Evolutionary conservation across 2,888 invertebrate genomes (phyloP), one percentile per base, ranked within the genome.

Genomic region (Ophion ellenae): DNA sequence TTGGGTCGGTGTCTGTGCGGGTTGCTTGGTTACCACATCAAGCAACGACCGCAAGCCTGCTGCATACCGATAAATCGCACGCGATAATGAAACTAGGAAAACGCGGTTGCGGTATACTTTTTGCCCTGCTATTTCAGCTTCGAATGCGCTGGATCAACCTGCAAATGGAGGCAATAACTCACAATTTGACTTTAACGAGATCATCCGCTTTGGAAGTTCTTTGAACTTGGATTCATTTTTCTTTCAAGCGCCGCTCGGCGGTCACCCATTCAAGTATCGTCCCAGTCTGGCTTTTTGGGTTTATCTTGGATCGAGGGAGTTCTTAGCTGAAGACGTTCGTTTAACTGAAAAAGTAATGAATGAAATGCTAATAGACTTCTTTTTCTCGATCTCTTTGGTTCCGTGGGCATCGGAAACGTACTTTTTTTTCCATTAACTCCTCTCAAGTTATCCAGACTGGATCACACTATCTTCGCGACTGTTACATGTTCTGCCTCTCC

Each of bases 41-140:
- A 75, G 40, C 73, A 64, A 70, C 47, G 32, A 75, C 85, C 82
- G 66, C 82, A 75, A 71, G 70, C 64, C 63, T 82, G 75, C 53
- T 78, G 66, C 76, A 78, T 73, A 77, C 61, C 45, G n/a, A 64
- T 17, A 32, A n/a, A 32, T 64, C 40, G 28, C 53, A 53, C 14
- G 53, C 53, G 53, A 53, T 53, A 53, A 53, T 53, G 53, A 53
- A 14, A 53, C 53, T 53, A 53, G 17, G 53, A 53, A 53, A 14
- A 53, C 53, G 53, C 53, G 11, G 53, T 53, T 53, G 53, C 53
- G 53, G 53, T 53, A 53, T 53, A 11, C 53, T 14, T 53, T 53
- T 47, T 53, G 17, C 17, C 14, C 17, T 53, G 14, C 53, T 53
- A 53, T 17, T 53, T 17, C 53, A 4, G 14, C 14, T 53, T 17